Base-by-base conservation (phyloP, 2,113 vertebrate genomes). In the Lasiurus borealis region DNA sequence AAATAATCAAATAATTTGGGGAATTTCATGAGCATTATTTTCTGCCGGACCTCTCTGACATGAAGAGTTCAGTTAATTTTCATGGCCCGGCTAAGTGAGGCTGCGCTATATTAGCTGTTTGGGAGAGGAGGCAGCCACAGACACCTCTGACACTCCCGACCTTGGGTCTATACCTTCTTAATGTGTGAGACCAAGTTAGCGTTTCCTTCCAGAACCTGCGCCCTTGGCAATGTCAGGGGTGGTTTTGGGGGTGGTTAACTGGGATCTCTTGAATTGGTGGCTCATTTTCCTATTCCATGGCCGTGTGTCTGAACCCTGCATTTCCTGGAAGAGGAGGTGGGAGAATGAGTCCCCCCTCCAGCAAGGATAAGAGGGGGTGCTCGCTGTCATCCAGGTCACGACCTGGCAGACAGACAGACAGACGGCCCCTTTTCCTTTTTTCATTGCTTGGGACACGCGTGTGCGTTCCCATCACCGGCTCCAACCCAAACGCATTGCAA, bases 1-100 rank as follows among this genome's bases (percentile, higher is more conserved):
- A 29, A 95, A 87, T n/a, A n/a, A n/a, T n/a, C n/a, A n/a, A n/a
- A n/a, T 36, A 34, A 50, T 89, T 52, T 85, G 8, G 82, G 75
- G 57, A 54, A 64, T 83, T 87, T 54, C 23, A 40, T 40, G 59
- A 84, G 75, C 78, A 80, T 62, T 11, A 57, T 50, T 86, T 75
- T 54, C 27, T 40, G 7, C 31, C 69, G 84, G 86, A 64, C 21
- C 7, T 93, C n/a, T 62, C 34, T 73, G 50, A 85, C 46, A 48
- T 48, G 16, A 44, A 77, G 90, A 76, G 40, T 89, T 46, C 8
- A 57, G 13, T 21, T 76, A 36, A 52, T 80, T 68, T 48, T 78
- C 36, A 72, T n/a, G 66, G 77, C 84, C 34, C 81, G 50, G 27
- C 8, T 76, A 84, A 52, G 19, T 73, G 71, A 87, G 14, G 71